A percentile compares a stretch with the other conserved stretches of the same genome.
These are phyloP conservation scores for Hirtodrosophila duncani DNA, from an alignment of 2,888 invertebrate genomes.

Conservation along the genomic window DNA sequence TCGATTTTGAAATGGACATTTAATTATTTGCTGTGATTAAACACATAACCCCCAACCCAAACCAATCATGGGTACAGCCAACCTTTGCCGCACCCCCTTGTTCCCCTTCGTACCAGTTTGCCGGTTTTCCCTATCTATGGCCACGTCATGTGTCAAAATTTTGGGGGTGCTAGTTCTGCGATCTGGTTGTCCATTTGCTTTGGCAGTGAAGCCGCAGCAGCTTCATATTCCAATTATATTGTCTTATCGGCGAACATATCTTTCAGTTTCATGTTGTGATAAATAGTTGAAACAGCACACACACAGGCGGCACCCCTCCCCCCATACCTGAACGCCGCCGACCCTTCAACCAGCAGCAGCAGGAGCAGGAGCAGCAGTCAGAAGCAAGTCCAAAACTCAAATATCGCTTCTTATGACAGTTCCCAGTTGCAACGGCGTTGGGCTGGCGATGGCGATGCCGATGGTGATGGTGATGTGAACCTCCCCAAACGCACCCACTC, in stretches of 20 bases:
- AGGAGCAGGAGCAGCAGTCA: no score
- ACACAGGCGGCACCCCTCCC: slow-evolving; percentile 3
- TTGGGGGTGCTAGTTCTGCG: slow-evolving; percentile 15
- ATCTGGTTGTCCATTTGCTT: slow-evolving; percentile 4
- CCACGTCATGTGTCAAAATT: slow-evolving; percentile 34
- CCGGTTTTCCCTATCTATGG: background rate
- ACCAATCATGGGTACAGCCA: no score
- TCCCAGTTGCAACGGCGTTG: no score
- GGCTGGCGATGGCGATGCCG: no score
- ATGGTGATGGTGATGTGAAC: no score
- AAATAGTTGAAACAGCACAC: slow-evolving; percentile 39
- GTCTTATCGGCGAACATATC: slow-evolving; percentile 65
- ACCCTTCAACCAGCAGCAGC: no score
- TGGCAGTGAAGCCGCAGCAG: slow-evolving; percentile 27
- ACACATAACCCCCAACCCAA: slow-evolving; percentile 43
- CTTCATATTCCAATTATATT: slow-evolving; percentile 71
- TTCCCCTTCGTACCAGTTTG: no score
- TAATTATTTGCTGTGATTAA: slow-evolving; percentile 76
- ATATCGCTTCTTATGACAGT: no score
- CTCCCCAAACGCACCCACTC: no score
- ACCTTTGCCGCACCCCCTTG: no score
- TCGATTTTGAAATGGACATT: slow-evolving; percentile 73
- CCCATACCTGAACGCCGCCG: background rate
- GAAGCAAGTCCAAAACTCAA: no score
- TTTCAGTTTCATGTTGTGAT: slow-evolving; percentile 41